Base-by-base conservation (phyloP, 2,797 vertebrate genomes). In the Myripristis murdjan region DNA sequence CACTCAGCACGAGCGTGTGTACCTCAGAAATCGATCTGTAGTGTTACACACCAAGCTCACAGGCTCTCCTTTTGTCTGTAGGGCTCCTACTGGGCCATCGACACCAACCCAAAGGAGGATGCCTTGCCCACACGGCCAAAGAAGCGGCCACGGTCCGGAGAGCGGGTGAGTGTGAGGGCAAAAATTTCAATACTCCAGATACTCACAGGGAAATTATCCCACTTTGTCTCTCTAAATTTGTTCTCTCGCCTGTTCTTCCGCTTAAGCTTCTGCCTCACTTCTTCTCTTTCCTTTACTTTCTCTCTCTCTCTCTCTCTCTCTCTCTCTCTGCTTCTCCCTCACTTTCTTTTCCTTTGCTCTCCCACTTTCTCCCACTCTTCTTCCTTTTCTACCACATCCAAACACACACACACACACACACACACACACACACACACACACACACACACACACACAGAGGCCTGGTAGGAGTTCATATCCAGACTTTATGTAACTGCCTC, bases 31-130 rank as follows among this genome's bases (percentile, higher is more conserved):
- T 33, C n/a, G 18, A 44, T 70, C 15, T 18, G 44, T 9, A 64
- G 26, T 80, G 39, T 73, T 56, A 54, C 22, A 23, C 16, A 26
- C 23, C 73, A 16, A 62, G n/a, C 72, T 83, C 48, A 77, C 44
- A 31, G 22, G 43, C 72, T 24, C 74, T 60, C 84, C 31, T 65
- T 73, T 69, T 82, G 10, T 87, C 89, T 85, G 16, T 84, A 97
- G 97, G 97, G 97, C 56, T 97, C 97, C 68, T 97, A 97, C 85
- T 97, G 97, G 97, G 97, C 97, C 77, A 97, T 97, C 65, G 97
- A 97, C 91, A 96, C 95, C 86, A 97, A 97, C 94, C 97, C 97
- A 89, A 97, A 97, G 89, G 97, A 97, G 93, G 96, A 97, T 73
- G 84, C 94, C 6, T 91, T 97, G 91, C 96, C 96, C 74, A 96